Evolutionary conservation across 2,888 invertebrate genomes (phyloP).

Genomic region (Cepaea hortensis): DNA sequence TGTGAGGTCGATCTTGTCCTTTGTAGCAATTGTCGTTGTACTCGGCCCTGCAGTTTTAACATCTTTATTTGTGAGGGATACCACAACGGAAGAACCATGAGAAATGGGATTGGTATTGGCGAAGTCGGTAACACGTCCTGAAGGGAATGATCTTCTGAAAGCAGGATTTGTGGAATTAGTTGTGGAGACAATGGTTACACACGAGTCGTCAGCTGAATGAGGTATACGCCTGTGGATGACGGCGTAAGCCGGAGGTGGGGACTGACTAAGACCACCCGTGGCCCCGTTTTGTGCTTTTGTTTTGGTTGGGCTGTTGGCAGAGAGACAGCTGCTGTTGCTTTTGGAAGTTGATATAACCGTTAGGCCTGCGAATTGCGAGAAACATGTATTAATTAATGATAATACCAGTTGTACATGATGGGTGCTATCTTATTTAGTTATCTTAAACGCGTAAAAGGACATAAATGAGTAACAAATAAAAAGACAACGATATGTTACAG

Average conservation of each 20-base stretch:
- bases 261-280: constrained; percentile 22
- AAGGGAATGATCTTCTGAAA: constrained; percentile 43
- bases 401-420: neutral
- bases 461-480: no score
- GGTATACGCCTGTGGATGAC: constrained; percentile 44
- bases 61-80: constrained; percentile 3
- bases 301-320: constrained; percentile 21
- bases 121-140: constrained; percentile 3
- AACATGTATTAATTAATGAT: neutral
- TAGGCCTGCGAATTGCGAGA: constrained; percentile 49
- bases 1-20: neutral
- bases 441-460: no score
- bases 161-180: constrained; percentile 40
- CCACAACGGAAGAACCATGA: neutral
- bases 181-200: constrained; percentile 23
- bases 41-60: neutral
- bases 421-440: no score
- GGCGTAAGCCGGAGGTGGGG: constrained; percentile 41
- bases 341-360: constrained; percentile 47
- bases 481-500: no score
- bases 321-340: constrained; percentile 11
- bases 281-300: constrained; percentile 21
- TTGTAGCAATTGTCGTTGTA: neutral
- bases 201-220: constrained; percentile 31
- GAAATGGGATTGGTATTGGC: constrained; percentile 7